Conservation (phyloP, 2,888 invertebrate species). For the Thecocarcelia acutangulata region DNA sequence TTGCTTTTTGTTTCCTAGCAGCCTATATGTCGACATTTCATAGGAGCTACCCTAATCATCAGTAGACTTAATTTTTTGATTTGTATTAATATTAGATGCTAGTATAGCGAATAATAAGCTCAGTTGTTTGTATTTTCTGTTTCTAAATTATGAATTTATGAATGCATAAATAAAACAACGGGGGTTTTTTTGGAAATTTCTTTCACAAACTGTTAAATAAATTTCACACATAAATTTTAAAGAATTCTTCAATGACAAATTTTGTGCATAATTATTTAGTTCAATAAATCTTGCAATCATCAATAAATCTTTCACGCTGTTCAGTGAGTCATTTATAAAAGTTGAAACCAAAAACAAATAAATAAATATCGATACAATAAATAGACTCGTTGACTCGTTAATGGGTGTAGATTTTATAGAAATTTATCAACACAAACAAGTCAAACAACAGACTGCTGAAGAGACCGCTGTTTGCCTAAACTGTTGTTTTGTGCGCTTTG, state of each 20-base stretch:
- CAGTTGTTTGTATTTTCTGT: no score
- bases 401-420: slow-evolving; percentile 7
- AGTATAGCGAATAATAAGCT: no score
- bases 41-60: no score
- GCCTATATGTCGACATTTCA: no score
- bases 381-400: neutral
- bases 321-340: slow-evolving; percentile 51
- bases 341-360: slow-evolving; percentile 26
- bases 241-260: slow-evolving; percentile 5
- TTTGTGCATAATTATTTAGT: slow-evolving; percentile 7
- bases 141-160: no score
- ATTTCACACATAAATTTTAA: slow-evolving; percentile 3
- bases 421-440: slow-evolving; percentile 1
- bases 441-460: neutral
- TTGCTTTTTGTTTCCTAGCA: no score
- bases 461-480: neutral
- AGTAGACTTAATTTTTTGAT: no score
- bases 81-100: no score
- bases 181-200: no score
- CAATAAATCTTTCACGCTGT: slow-evolving; percentile 63
- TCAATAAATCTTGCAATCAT: slow-evolving; percentile 56
- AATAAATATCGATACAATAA: slow-evolving; percentile 4
- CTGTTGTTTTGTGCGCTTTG: neutral
- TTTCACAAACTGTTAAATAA: no score
- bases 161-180: no score